phyloP scores from a whole-genome alignment of 2,113 vertebrate species.

The Saguinus midas region DNA sequence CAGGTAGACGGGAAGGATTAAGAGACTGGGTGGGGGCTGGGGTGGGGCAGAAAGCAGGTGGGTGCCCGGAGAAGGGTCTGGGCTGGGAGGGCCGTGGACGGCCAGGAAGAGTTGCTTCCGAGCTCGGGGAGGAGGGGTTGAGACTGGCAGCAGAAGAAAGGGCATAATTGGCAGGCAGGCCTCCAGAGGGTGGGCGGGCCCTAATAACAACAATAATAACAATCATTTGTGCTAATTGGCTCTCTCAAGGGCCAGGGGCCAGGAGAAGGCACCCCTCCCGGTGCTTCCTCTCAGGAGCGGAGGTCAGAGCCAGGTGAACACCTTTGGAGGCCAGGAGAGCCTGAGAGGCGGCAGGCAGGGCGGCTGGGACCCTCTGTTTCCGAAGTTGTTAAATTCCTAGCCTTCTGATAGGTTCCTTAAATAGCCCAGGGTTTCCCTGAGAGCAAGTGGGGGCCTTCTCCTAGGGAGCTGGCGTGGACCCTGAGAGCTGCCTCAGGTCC shows the following conservation, averaged over 20 bases:
- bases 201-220: slow-evolving; percentile 66
- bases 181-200: slow-evolving; percentile 28
- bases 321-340: background rate
- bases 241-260: background rate
- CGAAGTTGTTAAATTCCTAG: background rate
- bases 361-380: background rate
- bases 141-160: slow-evolving; percentile 69
- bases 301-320: background rate
- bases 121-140: background rate
- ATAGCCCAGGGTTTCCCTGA: background rate
- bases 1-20: no score
- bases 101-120: background rate
- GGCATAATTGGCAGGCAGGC: slow-evolving; percentile 47
- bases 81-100: background rate
- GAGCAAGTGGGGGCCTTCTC: background rate
- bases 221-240: slow-evolving; percentile 73
- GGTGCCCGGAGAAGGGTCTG: background rate
- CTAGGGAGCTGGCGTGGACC: background rate
- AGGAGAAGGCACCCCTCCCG: background rate
- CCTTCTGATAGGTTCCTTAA: accelerated
- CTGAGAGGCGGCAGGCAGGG: background rate
- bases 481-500: no score
- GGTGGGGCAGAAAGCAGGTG: accelerated
- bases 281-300: background rate
- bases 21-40: accelerated